Evolutionary conservation across 2,888 invertebrate genomes (phyloP).

Genomic region (Nysson spinosus): DNA sequence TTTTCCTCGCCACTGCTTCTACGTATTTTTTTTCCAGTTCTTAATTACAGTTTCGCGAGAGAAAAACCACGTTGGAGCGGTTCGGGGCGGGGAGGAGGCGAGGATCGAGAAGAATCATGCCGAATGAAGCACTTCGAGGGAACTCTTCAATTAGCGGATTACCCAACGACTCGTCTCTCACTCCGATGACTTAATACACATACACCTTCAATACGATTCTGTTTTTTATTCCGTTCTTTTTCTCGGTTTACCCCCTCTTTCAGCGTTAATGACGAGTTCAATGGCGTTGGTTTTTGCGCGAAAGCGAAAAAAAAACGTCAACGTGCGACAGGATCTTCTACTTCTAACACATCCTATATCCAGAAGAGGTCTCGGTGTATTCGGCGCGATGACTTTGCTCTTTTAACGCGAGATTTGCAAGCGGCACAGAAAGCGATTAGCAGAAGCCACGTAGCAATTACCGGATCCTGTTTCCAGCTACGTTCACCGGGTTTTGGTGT

Average conservation of each 20-base stretch:
- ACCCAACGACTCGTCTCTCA: conserved; percentile 1
- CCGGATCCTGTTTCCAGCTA: conserved; percentile 9
- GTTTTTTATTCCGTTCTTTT: conserved; percentile 14
- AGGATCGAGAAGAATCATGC: conserved; percentile 4
- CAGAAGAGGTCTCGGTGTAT: too few species aligned
- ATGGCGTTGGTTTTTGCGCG: conserved; percentile 7
- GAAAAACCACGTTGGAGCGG: too few species aligned
- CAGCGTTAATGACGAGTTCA: conserved; percentile 28
- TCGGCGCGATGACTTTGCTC: conserved; percentile 12
- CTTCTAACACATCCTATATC: too few species aligned
- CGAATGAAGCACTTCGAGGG: conserved; percentile 29
- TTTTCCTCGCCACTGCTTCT: not conserved
- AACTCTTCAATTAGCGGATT: conserved; percentile 55
- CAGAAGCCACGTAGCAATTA: conserved; percentile 42
- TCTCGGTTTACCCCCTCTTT: conserved; percentile 13
- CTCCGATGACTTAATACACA: conserved; percentile 31
- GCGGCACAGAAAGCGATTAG: conserved; percentile 39
- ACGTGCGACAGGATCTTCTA: not conserved
- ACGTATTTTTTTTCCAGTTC: conserved; percentile 14
- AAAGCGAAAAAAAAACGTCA: conserved; percentile 1
- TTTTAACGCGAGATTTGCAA: conserved; percentile 33
- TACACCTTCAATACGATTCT: conserved; percentile 41
- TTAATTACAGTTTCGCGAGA: conserved; percentile 39
- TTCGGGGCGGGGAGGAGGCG: not conserved
- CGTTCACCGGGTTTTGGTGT: conserved; percentile 42